Evolutionary conservation across 2,888 invertebrate genomes (phyloP).

Genomic region (Pristionchus exspectatus): DNA sequence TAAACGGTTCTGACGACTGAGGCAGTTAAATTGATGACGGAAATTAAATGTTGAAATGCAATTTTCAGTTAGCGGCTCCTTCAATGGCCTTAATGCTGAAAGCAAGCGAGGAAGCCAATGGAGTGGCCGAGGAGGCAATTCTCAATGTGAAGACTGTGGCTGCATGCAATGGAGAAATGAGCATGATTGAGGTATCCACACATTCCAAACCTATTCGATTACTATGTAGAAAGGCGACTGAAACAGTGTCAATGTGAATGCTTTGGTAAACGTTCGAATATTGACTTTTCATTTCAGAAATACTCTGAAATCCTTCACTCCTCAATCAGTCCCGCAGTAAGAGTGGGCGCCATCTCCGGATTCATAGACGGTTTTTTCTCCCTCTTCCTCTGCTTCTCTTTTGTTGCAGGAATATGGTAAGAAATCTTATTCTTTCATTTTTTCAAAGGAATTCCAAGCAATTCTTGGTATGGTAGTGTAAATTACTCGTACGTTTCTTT

Average conservation of each 20-base stretch:
- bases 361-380: conserved; percentile 31
- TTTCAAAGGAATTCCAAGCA: no score
- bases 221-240: no score
- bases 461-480: no score
- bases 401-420: conserved; percentile 5
- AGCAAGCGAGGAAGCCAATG: conserved; percentile 22
- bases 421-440: background rate
- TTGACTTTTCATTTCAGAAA: background rate
- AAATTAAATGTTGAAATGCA: no score
- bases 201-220: no score
- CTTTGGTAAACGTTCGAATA: no score
- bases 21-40: no score
- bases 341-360: background rate
- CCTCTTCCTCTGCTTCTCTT: conserved; percentile 21
- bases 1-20: background rate
- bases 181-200: conserved; percentile 14
- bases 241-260: no score
- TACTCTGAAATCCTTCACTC: background rate
- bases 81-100: background rate
- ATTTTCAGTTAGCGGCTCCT: background rate
- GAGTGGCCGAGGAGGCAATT: conserved; percentile 43
- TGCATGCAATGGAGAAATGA: conserved; percentile 16
- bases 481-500: no score
- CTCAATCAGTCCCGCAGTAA: background rate
- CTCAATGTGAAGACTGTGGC: conserved; percentile 50